phyloP scores from a whole-genome alignment of 2,888 invertebrate genomes.

The Rhorus exstirpatorius region DNA sequence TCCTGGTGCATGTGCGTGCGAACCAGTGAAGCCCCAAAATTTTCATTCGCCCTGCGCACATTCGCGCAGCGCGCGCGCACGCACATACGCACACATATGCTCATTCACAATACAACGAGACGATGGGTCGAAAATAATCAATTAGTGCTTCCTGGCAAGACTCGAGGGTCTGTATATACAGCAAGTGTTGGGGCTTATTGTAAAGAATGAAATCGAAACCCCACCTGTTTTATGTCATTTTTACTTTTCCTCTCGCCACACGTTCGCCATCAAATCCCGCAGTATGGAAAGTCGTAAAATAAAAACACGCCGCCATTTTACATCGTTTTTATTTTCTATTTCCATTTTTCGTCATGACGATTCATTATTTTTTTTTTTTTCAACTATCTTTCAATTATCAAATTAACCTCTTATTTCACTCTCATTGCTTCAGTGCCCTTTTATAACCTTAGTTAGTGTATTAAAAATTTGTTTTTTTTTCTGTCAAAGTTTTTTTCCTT shows the following conservation, averaged over 20 bases:
- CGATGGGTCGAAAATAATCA: slow-evolving; percentile 44
- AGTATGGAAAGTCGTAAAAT: neutral
- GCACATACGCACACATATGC: slow-evolving; percentile 1
- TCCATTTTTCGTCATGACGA: no score
- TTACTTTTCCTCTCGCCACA: slow-evolving; percentile 5
- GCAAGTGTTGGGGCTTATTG: slow-evolving; percentile 12
- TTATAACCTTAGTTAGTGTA: no score
- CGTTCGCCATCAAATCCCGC: neutral
- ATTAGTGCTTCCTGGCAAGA: slow-evolving; percentile 44
- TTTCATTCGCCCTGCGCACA: slow-evolving; percentile 54
- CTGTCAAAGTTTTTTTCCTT: no score
- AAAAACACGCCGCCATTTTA: neutral
- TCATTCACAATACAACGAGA: neutral
- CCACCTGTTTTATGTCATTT: slow-evolving; percentile 42
- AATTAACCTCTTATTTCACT: no score
- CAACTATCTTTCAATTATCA: no score
- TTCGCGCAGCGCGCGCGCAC: slow-evolving; percentile 17
- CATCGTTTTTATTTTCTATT: no score
- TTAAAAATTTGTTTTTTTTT: no score
- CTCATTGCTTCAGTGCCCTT: no score
- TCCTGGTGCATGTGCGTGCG: slow-evolving; percentile 54
- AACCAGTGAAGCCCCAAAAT: slow-evolving; percentile 59
- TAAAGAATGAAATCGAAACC: slow-evolving; percentile 48
- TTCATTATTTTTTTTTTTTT: no score
- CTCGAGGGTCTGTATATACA: slow-evolving; percentile 28